phyloP scores from a whole-genome alignment of 2,888 invertebrate genomes.

The Scrobipalpa costella region DNA sequence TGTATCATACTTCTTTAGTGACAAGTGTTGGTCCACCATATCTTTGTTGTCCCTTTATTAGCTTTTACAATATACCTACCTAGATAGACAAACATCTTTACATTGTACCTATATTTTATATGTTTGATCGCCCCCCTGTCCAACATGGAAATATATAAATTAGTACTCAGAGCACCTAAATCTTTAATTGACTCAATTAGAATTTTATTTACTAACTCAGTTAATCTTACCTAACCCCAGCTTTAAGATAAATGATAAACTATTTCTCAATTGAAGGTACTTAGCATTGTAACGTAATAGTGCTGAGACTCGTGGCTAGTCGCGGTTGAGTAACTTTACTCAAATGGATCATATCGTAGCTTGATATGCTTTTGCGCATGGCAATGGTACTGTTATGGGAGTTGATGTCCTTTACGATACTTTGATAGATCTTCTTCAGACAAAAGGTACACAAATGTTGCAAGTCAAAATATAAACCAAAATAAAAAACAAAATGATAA shows the following conservation, averaged over 20 bases:
- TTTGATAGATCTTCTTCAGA: not conserved
- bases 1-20: too few relatives aligned
- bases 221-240: too few relatives aligned
- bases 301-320: slow-evolving; percentile 3
- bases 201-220: too few relatives aligned
- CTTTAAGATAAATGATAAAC: slow-evolving; percentile 7
- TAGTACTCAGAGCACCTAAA: too few relatives aligned
- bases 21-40: too few relatives aligned
- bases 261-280: slow-evolving; percentile 8
- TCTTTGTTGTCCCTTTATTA: too few relatives aligned
- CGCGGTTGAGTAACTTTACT: slow-evolving; percentile 11
- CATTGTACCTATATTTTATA: too few relatives aligned
- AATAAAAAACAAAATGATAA: not conserved
- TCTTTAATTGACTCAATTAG: too few relatives aligned
- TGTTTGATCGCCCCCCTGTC: too few relatives aligned
- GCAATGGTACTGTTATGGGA: not conserved
- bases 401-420: not conserved
- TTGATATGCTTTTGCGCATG: not conserved
- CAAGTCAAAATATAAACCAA: not conserved
- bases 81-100: too few relatives aligned
- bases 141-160: too few relatives aligned
- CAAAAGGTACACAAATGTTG: not conserved
- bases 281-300: slow-evolving; percentile 13
- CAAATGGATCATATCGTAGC: not conserved
- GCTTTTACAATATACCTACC: too few relatives aligned